A percentile compares a stretch with the other conserved stretches of the same genome.
These are phyloP conservation scores for Phengaris arion DNA, from an alignment of 2,888 invertebrate species.

Conservation along the genomic window DNA sequence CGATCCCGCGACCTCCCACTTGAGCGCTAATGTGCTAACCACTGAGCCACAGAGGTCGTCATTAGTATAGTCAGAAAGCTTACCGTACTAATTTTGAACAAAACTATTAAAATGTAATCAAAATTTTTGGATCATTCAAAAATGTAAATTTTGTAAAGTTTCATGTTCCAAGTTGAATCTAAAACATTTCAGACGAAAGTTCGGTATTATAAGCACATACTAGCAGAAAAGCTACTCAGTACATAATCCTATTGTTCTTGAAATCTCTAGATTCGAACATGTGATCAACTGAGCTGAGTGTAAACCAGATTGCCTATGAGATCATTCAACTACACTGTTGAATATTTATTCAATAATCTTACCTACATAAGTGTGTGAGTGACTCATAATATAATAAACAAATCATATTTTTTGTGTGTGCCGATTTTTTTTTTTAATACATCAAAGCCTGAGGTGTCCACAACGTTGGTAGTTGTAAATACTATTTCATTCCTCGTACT, in stretches of 20 bases:
- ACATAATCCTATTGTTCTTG: conserved; percentile 3
- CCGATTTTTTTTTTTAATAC: background rate
- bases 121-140: no score
- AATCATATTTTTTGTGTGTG: conserved; percentile 17
- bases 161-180: no score
- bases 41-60: no score
- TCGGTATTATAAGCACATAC: background rate
- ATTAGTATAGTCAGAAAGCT: no score
- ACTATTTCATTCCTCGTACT: no score
- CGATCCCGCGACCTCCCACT: no score
- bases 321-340: conserved; percentile 22
- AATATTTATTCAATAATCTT: conserved; percentile 20
- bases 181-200: background rate
- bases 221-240: background rate
- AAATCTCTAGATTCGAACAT: background rate
- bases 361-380: background rate
- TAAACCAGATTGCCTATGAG: conserved; percentile 9
- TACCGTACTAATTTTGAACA: no score
- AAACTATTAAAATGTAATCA: no score
- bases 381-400: conserved; percentile 20
- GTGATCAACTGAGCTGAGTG: background rate
- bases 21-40: no score
- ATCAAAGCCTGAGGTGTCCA: background rate
- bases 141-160: no score
- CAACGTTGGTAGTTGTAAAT: no score